Conservation (phyloP, 2,797 vertebrate species). For the Galago senegalensis region DNA sequence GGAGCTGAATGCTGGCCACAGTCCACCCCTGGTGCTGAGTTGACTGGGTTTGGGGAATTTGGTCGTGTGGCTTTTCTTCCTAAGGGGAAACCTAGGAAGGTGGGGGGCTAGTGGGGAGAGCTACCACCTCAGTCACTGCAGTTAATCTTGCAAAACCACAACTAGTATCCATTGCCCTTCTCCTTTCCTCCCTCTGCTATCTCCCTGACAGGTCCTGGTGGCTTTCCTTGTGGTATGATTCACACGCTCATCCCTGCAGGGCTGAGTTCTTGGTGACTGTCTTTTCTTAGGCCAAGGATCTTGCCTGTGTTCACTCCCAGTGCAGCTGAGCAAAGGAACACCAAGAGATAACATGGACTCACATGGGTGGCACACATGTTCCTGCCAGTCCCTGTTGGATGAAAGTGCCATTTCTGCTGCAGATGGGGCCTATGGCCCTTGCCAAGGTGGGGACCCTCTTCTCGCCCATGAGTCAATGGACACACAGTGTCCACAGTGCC, state of each 20-base stretch:
- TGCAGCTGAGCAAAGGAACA: background rate
- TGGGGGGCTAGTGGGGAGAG: background rate
- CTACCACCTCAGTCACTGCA: background rate
- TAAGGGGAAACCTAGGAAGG: background rate
- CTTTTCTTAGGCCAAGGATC: background rate
- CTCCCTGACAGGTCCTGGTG: background rate
- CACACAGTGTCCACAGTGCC: background rate
- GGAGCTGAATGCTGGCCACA: background rate
- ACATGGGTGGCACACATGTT: background rate
- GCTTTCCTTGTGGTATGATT: background rate
- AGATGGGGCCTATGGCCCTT: background rate
- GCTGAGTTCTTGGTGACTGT: background rate
- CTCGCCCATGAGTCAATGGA: background rate
- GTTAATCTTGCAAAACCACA: background rate
- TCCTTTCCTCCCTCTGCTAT: background rate
- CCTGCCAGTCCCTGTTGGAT: too few species aligned
- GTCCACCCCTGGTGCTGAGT: background rate
- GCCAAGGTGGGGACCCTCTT: background rate
- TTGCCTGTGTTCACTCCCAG: background rate
- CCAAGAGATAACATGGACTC: background rate
- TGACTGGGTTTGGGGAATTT: background rate
- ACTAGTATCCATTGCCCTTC: background rate
- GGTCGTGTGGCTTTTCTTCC: background rate
- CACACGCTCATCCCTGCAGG: background rate
- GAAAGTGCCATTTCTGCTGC: background rate